Evolutionary conservation across 2,797 vertebrate genomes (phyloP).

Genomic region (Simalia tracyae): DNA sequence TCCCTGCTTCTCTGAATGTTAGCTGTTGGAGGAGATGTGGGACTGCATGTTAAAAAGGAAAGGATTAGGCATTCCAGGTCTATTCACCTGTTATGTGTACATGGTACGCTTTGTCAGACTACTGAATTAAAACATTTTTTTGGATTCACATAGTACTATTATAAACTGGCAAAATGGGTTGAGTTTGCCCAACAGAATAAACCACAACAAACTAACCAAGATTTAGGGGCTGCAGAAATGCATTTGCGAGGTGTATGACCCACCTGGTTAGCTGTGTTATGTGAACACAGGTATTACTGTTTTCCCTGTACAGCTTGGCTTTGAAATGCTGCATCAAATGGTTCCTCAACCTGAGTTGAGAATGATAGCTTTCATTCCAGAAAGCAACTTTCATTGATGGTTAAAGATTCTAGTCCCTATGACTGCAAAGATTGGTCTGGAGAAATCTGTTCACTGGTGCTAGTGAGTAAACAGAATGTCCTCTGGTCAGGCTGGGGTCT

Average conservation of each 20-base stretch:
- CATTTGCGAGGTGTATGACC: not conserved
- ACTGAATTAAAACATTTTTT: not conserved
- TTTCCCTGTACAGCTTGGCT: not conserved
- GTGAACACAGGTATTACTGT: not conserved
- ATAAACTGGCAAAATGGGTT: not conserved
- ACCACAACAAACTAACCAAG: not conserved
- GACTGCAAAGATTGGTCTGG: not conserved
- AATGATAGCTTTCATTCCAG: not conserved
- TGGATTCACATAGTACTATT: not conserved
- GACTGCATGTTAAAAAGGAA: too few relatives aligned
- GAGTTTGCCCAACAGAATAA: not conserved
- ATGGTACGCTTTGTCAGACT: not conserved
- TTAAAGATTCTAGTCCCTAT: not conserved
- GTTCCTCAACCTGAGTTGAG: not conserved
- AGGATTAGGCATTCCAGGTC: too few relatives aligned
- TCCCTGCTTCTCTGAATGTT: not conserved
- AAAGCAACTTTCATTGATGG: not conserved
- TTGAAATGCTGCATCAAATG: not conserved
- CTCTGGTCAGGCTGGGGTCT: not conserved
- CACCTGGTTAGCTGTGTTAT: not conserved
- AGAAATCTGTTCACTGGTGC: not conserved
- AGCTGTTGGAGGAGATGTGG: not conserved
- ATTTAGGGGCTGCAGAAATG: not conserved
- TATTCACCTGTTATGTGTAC: too few relatives aligned
- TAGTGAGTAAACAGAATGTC: not conserved